Percentiles rank a stretch among this genome's conserved stretches.
These are phyloP conservation scores for Pimephales promelas DNA, from an alignment of 2,113 vertebrate species.

Conservation along the genomic window DNA sequence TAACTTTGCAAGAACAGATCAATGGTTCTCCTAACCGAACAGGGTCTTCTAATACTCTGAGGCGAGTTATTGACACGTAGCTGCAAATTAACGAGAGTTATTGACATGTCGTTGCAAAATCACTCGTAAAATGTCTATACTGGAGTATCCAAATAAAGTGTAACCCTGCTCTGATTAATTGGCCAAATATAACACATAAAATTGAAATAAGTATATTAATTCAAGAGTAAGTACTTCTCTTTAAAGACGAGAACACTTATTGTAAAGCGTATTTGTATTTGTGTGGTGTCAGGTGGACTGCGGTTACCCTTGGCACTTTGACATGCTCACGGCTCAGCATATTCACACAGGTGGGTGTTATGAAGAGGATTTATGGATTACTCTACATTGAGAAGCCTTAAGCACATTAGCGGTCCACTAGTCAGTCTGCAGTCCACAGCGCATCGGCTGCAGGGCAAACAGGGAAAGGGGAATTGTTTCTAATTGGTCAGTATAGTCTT, in stretches of 20 bases:
- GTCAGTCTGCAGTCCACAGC: constrained; percentile 31
- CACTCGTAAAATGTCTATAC: too few relatives aligned
- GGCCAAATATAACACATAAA: neutral
- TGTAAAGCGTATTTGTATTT: neutral
- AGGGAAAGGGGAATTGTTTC: neutral
- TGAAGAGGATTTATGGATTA: constrained; percentile 54
- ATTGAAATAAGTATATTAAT: neutral
- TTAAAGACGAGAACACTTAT: neutral
- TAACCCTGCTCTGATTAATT: neutral
- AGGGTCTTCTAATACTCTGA: too few relatives aligned
- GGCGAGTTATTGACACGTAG: too few relatives aligned
- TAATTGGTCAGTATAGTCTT: neutral
- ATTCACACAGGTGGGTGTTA: constrained; percentile 32
- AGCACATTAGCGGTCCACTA: constrained; percentile 41
- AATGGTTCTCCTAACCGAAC: too few relatives aligned
- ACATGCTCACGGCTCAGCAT: constrained; percentile 27
- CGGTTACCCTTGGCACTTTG: neutral
- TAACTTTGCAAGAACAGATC: too few relatives aligned
- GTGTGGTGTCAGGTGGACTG: constrained; percentile 3
- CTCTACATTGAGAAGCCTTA: constrained; percentile 44
- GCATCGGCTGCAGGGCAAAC: constrained; percentile 17
- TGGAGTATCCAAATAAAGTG: too few relatives aligned
- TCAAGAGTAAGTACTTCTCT: neutral
- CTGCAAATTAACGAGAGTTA: too few relatives aligned
- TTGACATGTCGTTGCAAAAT: too few relatives aligned